A percentile compares a stretch with the other conserved stretches of the same genome.
These are phyloP conservation scores for Lochmaea crataegi DNA, from an alignment of 2,888 invertebrate genomes.

Conservation along the genomic window DNA sequence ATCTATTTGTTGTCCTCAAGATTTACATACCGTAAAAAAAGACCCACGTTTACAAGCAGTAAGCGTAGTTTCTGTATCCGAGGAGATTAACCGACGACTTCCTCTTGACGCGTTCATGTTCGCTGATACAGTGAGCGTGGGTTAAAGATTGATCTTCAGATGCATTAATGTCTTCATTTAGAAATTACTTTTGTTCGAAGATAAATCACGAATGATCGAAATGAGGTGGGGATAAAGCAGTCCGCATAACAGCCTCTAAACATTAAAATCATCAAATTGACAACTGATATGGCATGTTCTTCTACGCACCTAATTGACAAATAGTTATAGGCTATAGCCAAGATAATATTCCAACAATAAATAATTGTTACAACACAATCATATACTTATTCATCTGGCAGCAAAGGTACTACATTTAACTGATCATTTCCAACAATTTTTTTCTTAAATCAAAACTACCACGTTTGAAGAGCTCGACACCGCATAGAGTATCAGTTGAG, in stretches of 20 bases:
- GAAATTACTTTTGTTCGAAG: background rate
- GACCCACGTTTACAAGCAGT: too few relatives aligned
- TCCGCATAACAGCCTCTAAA: slow-evolving; percentile 64
- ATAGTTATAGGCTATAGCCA: slow-evolving; percentile 59
- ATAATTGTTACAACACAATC: slow-evolving; percentile 65
- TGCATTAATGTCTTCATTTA: too few relatives aligned
- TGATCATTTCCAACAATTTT: background rate
- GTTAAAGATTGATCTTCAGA: too few relatives aligned
- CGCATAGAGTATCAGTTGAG: too few relatives aligned
- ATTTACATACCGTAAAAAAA: too few relatives aligned
- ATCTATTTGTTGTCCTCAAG: too few relatives aligned
- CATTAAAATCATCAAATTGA: slow-evolving; percentile 62
- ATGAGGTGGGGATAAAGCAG: slow-evolving; percentile 48
- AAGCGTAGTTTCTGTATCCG: too few relatives aligned
- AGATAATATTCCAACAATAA: slow-evolving; percentile 52
- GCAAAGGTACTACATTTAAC: slow-evolving; percentile 40
- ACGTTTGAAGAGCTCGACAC: too few relatives aligned
- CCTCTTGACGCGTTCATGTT: too few relatives aligned
- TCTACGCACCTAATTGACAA: slow-evolving; percentile 64
- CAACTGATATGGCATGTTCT: slow-evolving; percentile 63
- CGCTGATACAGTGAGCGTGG: too few relatives aligned
- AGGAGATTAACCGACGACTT: too few relatives aligned
- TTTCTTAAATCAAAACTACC: too few relatives aligned
- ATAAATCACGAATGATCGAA: background rate
- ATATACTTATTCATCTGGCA: slow-evolving; percentile 49